phyloP scores from a whole-genome alignment of 2,888 invertebrate genomes.

The Conomelus anceps region DNA sequence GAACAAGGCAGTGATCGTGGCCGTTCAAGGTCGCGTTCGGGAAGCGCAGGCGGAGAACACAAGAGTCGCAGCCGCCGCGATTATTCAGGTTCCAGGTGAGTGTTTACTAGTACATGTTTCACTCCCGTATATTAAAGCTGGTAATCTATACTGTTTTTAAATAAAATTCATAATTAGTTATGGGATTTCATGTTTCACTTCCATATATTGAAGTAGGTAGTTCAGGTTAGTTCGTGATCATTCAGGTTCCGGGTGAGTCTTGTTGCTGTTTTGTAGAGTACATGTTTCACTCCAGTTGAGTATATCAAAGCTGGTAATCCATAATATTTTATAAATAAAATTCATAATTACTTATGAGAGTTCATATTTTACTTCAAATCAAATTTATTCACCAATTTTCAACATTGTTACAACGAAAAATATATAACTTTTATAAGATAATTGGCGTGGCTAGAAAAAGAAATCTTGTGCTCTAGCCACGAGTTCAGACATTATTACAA shows the following conservation, averaged over 20 bases:
- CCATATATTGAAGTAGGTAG: too few species aligned
- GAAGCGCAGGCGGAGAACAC: slow-evolving; percentile 14
- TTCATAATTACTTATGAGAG: not conserved
- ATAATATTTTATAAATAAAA: not conserved
- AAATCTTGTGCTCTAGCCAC: too few species aligned
- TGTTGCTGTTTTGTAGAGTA: too few species aligned
- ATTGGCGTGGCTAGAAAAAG: too few species aligned
- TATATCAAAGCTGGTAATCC: not conserved
- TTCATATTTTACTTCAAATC: too few species aligned
- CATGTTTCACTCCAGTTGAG: too few species aligned
- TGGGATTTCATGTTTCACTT: not conserved
- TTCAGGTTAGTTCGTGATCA: too few species aligned
- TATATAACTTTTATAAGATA: too few species aligned
- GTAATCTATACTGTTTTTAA: not conserved
- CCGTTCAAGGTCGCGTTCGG: slow-evolving; percentile 22
- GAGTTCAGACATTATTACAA: too few species aligned
- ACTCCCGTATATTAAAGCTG: not conserved
- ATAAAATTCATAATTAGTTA: not conserved
- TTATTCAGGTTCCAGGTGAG: slow-evolving; percentile 30
- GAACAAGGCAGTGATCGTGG: slow-evolving; percentile 26
- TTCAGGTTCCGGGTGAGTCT: too few species aligned
- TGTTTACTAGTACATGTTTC: not conserved
- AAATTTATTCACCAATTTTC: too few species aligned
- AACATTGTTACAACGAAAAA: too few species aligned
- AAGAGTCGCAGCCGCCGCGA: slow-evolving; percentile 15